Base-by-base conservation (phyloP, 2,797 vertebrate genomes). In the Tauraco hartlaubi region DNA sequence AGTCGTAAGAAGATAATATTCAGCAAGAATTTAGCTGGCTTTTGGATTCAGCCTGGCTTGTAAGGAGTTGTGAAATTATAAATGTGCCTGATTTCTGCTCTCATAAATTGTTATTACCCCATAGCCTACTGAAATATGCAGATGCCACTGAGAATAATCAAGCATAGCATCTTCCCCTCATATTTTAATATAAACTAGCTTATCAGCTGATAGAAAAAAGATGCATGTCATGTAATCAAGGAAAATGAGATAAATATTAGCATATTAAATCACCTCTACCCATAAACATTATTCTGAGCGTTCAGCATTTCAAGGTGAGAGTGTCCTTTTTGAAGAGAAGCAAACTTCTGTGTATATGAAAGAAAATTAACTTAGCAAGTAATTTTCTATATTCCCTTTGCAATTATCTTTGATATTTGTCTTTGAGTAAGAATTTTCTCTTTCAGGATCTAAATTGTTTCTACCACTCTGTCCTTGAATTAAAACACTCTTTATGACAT, bases 141-240 rank as follows among this genome's bases (percentile, higher is more conserved):
- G 84, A 96, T 96, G 74, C 19, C 46, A 48, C 29, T 43, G 86
- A 91, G 71, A 95, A 96, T 97, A 98, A 97, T 97, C 95, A 98
- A 96, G 85, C 78, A 54, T 52, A 86, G 64, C 81, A 95, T 81
- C 84, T 92, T 76, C 82, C 75, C 14, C 23, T 96, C 94, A 85
- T 93, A 84, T 96, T 97, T 95, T 96, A 97, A 97, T 94, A 79
- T 90, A 94, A 97, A 94, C 46, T 62, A 94, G 61, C 31, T 94
- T 97, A 97, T 92, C 80, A 91, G 62, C 63, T 92, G 88, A 93
- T 97, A 78, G 88, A 95, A 96, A 97, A 96, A 96, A 93, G 28
- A 94, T 82, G 67, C 67, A 52, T 96, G 91, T 73, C 59, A 20
- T 78, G 83, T 90, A 97, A 97, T 98, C 96, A 97, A 97, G 94